These are phyloP conservation scores for Furnarius figulus DNA, from an alignment of 2,113 vertebrate species.

Conservation along the genomic window DNA sequence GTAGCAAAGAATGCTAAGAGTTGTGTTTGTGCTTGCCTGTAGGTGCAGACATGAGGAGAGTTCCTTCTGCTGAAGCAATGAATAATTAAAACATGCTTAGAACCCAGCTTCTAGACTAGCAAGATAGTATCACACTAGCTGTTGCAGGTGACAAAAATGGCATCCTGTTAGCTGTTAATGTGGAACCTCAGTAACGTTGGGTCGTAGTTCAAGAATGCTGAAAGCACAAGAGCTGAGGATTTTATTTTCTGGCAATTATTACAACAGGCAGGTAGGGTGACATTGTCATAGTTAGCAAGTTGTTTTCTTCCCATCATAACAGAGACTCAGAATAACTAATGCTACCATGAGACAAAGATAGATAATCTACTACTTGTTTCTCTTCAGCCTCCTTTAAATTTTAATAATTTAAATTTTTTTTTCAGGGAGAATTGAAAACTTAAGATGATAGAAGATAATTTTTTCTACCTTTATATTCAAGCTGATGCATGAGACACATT, in stretches of 20 bases:
- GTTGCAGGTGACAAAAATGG: neutral
- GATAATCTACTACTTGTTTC: neutral
- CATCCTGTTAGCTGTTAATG: neutral
- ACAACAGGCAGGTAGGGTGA: neutral
- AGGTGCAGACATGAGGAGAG: constrained; percentile 5
- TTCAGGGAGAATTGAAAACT: neutral
- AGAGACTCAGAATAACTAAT: neutral
- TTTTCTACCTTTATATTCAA: neutral
- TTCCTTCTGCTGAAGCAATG: neutral
- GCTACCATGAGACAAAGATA: neutral
- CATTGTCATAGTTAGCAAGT: neutral
- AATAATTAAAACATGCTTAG: constrained; percentile 45
- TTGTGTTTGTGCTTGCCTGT: neutral
- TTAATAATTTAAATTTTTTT: neutral
- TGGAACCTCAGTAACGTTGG: neutral
- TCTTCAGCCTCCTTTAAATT: neutral
- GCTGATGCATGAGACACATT: neutral
- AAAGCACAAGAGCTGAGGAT: neutral
- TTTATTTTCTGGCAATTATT: neutral
- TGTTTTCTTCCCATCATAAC: neutral
- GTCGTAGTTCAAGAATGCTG: neutral
- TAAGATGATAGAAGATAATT: fast-evolving
- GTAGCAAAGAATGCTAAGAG: neutral
- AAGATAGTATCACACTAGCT: neutral
- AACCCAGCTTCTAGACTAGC: neutral